These are phyloP conservation scores for Tridacna gigas DNA, from an alignment of 2,888 invertebrate genomes.

Conservation along the genomic window DNA sequence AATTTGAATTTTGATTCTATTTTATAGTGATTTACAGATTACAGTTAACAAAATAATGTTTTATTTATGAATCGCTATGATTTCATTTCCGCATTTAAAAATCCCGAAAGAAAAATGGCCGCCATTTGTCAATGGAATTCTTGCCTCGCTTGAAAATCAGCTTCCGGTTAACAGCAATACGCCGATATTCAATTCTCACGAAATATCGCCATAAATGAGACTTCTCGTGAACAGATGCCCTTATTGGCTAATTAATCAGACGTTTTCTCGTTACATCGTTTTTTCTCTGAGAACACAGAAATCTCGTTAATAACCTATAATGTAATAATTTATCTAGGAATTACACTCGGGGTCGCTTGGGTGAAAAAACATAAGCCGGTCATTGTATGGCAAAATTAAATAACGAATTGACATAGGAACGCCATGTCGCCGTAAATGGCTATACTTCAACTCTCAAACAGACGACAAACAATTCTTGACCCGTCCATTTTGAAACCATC, in stretches of 20 bases:
- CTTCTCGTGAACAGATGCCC: neutral
- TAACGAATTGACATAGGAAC: slow-evolving; percentile 15
- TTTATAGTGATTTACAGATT: neutral
- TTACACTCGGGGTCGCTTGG: slow-evolving; percentile 26
- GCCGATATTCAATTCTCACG: neutral
- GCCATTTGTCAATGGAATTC: neutral
- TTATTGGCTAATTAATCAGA: slow-evolving; percentile 4
- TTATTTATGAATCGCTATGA: neutral
- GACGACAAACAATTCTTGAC: no score
- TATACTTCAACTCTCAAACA: no score
- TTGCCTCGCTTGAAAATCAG: neutral
- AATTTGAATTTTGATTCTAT: neutral
- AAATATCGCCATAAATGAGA: slow-evolving; percentile 6
- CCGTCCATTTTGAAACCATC: no score
- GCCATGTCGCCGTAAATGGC: no score
- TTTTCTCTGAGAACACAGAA: neutral
- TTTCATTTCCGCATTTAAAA: slow-evolving; percentile 1
- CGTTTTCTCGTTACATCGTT: slow-evolving; percentile 1
- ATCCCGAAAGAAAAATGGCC: neutral
- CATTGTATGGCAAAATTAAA: slow-evolving; percentile 31
- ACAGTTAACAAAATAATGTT: neutral
- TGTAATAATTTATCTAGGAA: slow-evolving; percentile 37
- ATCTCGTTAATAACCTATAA: slow-evolving; percentile 41
- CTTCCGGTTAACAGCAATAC: slow-evolving; percentile 3
- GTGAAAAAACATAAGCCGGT: slow-evolving; percentile 34